Evolutionary conservation across 1,140 invertebrate species (phyloP), one percentile per base, ranked within the genome.

Genomic region (Drosophila jambulina): DNA sequence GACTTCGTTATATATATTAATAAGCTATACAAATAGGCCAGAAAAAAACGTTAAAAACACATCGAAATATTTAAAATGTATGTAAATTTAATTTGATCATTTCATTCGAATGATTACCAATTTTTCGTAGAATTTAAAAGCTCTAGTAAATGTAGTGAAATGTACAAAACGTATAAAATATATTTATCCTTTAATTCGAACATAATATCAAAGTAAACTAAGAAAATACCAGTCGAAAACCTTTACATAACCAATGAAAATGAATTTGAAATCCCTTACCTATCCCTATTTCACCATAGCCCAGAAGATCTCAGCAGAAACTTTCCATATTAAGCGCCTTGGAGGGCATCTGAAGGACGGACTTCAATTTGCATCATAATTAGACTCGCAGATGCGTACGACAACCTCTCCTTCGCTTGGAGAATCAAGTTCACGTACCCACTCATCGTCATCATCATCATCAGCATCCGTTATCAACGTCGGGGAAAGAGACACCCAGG

Each of bases 301-400:
- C 12, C 21, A 21, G 15, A 12, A 25, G 53, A 56, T 56, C 5
- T 17, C 34, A n/a, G 15, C 53, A n/a, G 5, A 56, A 56, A 48
- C 48, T 63, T 40, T 64, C 25, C 29, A 56, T 9, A 13, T 27
- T 1, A 5, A 43, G 23, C 19, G 25, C 4, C 13, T 23, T 10
- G 40, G 54, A 61, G 75, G 63, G 29, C 48, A 60, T 10, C 15
- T 77, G 17, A 77, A 78, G 75, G 75, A 49, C 51, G 34, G 34
- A 54, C 21, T 53, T 71, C 48, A 53, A 40, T 71, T 38, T 54
- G n/a, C n/a, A 23, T 38, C 32, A 49, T 74, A 40, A 49, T 23
- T 60, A 65, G 54, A 65, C 19, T 38, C 32, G 32, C 48, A 62
- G 48, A 54, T 29, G 29, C 46, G 60, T 61, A 27, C 59, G 59